A percentile compares a stretch with the other conserved stretches of the same genome.
phyloP scores from a whole-genome alignment of 2,888 invertebrate species.

The Mycalesis mineus region DNA sequence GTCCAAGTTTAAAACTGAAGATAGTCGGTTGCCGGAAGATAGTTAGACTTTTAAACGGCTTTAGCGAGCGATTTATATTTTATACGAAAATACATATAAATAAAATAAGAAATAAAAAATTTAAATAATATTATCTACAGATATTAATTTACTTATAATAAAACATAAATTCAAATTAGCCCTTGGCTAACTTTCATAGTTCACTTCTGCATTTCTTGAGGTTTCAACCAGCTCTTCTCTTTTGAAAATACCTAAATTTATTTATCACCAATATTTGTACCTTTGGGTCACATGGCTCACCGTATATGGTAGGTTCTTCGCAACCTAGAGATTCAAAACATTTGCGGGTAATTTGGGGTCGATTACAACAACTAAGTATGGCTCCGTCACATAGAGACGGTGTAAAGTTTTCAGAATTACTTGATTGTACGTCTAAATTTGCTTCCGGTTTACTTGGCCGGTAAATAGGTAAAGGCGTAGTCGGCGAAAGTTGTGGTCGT shows the following conservation, averaged over 20 bases:
- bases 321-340: conserved; percentile 58
- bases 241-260: conserved; percentile 50
- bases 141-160: background rate
- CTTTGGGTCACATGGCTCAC: conserved; percentile 50
- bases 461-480: background rate
- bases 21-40: too few relatives aligned
- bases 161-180: background rate
- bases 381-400: conserved; percentile 50
- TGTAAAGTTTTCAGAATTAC: background rate
- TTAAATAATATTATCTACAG: background rate
- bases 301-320: conserved; percentile 62
- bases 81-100: background rate
- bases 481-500: background rate
- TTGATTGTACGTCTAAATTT: background rate
- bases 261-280: conserved; percentile 48
- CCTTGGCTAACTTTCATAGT: background rate
- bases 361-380: conserved; percentile 57
- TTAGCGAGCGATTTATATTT: background rate
- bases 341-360: conserved; percentile 42
- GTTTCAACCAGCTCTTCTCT: conserved; percentile 28
- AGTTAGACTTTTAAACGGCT: too few relatives aligned
- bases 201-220: background rate
- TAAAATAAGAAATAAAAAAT: background rate
- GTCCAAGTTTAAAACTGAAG: too few relatives aligned
- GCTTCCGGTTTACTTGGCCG: background rate